A percentile compares a stretch with the other conserved stretches of the same genome.
Evolutionary conservation across 2,888 invertebrate species (phyloP).

Genomic region (Amorpha juglandis): DNA sequence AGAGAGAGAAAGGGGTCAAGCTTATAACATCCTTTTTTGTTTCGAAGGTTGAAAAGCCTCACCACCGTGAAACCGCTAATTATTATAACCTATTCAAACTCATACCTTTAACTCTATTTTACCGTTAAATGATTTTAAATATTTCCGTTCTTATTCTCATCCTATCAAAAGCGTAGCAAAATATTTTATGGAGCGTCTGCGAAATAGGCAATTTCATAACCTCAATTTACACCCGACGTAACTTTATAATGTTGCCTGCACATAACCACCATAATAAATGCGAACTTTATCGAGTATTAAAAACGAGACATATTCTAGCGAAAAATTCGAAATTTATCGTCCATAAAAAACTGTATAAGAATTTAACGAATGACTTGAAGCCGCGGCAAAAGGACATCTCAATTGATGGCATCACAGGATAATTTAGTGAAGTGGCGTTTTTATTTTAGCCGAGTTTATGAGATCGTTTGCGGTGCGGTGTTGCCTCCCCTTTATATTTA

Average conservation of each 20-base stretch:
- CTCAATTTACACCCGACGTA: slow-evolving; percentile 36
- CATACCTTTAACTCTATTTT: neutral
- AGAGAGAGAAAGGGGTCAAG: too few species aligned
- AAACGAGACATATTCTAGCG: slow-evolving; percentile 22
- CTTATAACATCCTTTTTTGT: too few species aligned
- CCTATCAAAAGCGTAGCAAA: neutral
- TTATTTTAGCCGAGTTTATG: slow-evolving; percentile 66
- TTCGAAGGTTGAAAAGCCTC: too few species aligned
- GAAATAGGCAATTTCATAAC: slow-evolving; percentile 1
- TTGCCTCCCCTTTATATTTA: slow-evolving; percentile 59
- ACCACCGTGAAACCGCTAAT: too few species aligned
- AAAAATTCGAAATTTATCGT: slow-evolving; percentile 20
- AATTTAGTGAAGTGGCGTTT: slow-evolving; percentile 62
- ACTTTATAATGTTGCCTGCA: slow-evolving; percentile 34
- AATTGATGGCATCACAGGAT: slow-evolving; percentile 53
- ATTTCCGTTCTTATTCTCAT: neutral
- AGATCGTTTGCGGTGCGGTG: slow-evolving; percentile 58
- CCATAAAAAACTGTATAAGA: slow-evolving; percentile 38
- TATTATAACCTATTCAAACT: neutral
- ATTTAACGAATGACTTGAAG: slow-evolving; percentile 46
- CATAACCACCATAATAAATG: slow-evolving; percentile 24
- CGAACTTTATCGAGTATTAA: slow-evolving; percentile 15
- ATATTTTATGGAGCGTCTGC: neutral
- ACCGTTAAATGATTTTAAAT: neutral
- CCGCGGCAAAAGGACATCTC: slow-evolving; percentile 39